Evolutionary conservation across 2,113 vertebrate species (phyloP), one percentile per base, ranked within the genome.

Genomic region (Oophaga pumilio): DNA sequence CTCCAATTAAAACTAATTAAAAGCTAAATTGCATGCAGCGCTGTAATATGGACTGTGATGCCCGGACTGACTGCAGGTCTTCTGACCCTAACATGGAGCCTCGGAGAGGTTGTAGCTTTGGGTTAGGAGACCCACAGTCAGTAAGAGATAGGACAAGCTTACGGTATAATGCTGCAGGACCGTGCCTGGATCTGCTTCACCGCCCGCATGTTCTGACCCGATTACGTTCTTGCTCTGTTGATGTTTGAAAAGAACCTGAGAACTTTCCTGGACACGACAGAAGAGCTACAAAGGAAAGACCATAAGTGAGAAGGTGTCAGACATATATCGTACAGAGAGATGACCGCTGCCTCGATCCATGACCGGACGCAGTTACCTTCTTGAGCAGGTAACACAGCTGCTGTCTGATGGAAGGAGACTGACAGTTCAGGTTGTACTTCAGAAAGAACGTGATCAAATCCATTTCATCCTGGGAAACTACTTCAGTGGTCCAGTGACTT

Each of bases 401-500:
- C 50, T 99, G 97, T 53, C 97, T 94, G 85, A 97, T 90, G 0
- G 96, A 96, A 24, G 97, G 95, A 78, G 96, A 97, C 20, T 98
- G 97, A 89, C 91, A 97, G 91, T 97, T 99, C 82, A 99, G 94
- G 89, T 96, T 99, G 74, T 96, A 95, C 0, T 89, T 92, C 84
- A 99, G 90, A 79, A 97, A 99, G 92, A 97, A 95, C 0, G 91
- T 91, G 84, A 97, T 93, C 69, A 99, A 93, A 6, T 95, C 91
- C 94, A 97, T 96, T 94, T 99, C 97, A 89, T 97, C 94, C 52
- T 79, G 0, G 26, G 94, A 96, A 86, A 98, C 90, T 0, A 93
- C 89, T 93, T 99, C 97, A 0, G 98, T 99, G 91, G 96, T 97
- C 83, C 97, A 96, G 84, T 97, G 96, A 76, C 95, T 97, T 93